A percentile compares a stretch with the other conserved stretches of the same genome.
Evolutionary conservation across 2,113 vertebrate species (phyloP).

Genomic region (Antechinus stuartii): DNA sequence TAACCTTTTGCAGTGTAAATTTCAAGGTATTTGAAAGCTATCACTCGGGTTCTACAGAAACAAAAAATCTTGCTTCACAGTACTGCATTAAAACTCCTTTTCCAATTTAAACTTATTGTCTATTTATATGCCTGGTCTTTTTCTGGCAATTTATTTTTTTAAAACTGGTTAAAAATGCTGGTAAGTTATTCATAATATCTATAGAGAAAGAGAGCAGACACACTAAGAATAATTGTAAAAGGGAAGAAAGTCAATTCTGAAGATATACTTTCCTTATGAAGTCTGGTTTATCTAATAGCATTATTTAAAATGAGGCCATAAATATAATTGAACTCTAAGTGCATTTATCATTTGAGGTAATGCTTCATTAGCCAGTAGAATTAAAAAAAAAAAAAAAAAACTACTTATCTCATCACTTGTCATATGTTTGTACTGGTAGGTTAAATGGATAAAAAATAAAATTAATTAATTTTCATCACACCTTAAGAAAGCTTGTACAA

Average conservation of each 20-base stretch:
- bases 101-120: too few species aligned
- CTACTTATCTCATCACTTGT: neutral
- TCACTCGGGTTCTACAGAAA: neutral
- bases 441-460: neutral
- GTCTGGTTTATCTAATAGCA: neutral
- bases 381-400: neutral
- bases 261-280: neutral
- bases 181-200: too few species aligned
- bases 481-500: neutral
- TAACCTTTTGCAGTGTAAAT: neutral
- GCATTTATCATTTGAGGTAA: neutral
- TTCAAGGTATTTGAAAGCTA: neutral
- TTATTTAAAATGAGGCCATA: neutral
- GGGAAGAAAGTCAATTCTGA: neutral
- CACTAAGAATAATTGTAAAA: neutral
- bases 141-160: too few species aligned
- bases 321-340: neutral
- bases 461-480: neutral
- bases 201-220: too few species aligned
- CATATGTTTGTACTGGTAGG: neutral
- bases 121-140: too few species aligned
- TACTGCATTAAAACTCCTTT: too few species aligned
- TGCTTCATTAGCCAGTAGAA: neutral
- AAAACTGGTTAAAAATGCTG: too few species aligned
- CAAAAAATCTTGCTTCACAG: neutral